Evolutionary conservation across 2,113 vertebrate species (phyloP).

Genomic region (Saguinus imperator): DNA sequence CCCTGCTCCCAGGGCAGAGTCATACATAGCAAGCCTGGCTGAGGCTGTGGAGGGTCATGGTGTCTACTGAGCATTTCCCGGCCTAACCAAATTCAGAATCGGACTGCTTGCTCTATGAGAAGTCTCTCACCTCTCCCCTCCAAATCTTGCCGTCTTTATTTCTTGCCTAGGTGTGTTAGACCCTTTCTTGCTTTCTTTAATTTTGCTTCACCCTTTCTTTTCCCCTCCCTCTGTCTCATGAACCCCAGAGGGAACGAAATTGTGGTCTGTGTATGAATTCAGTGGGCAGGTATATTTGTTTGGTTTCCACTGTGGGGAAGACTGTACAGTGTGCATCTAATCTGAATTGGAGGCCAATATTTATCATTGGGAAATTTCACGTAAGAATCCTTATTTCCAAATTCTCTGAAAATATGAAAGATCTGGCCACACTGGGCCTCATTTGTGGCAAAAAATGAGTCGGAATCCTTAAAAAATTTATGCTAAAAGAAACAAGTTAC

Average conservation of each 20-base stretch:
- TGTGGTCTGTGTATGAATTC: background rate
- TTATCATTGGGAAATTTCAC: background rate
- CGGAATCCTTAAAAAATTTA: background rate
- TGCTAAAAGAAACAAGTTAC: background rate
- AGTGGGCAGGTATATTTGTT: background rate
- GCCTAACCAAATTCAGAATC: background rate
- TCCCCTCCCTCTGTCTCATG: background rate
- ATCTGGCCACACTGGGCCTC: background rate
- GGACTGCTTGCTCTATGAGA: background rate
- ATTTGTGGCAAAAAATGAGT: background rate
- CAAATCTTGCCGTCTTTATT: background rate
- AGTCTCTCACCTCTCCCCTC: background rate
- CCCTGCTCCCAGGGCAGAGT: background rate
- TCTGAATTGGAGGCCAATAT: background rate
- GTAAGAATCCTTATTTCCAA: background rate
- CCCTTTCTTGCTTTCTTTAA: background rate
- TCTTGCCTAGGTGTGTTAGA: background rate
- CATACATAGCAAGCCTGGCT: background rate
- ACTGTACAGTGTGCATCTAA: background rate
- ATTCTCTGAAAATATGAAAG: background rate
- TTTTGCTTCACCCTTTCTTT: background rate
- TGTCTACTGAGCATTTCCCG: background rate
- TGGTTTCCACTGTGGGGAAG: background rate
- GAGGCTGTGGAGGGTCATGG: background rate
- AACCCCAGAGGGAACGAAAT: background rate